Conservation (phyloP, 2,888 invertebrate species). For the Pristionchus arcanus region DNA sequence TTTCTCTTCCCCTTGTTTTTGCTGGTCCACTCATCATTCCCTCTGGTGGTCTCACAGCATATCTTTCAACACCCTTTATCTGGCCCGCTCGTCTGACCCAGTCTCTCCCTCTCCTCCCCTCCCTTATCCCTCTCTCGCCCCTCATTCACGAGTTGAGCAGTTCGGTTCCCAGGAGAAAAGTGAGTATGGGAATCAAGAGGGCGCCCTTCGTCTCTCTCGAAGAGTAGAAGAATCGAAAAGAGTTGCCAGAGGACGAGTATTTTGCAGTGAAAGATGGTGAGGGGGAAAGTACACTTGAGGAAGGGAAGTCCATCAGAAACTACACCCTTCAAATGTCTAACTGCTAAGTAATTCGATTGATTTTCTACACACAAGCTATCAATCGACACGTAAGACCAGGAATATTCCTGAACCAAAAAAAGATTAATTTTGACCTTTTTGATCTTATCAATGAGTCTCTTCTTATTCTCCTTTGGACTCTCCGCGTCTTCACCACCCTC, state of each 20-base stretch:
- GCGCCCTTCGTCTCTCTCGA: not conserved
- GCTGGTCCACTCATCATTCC: constrained; percentile 47
- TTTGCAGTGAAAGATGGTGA: constrained; percentile 30
- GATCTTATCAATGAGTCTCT: constrained; percentile 57
- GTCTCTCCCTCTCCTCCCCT: not conserved
- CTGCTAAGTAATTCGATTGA: not conserved
- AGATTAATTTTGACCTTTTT: constrained; percentile 3
- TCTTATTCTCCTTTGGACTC: constrained; percentile 63
- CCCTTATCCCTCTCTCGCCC: not conserved
- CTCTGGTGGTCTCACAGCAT: not conserved
- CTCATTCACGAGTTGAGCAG: constrained; percentile 41
- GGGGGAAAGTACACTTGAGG: constrained; percentile 25
- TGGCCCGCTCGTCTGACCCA: constrained; percentile 18
- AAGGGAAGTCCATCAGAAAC: not conserved
- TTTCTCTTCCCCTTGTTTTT: constrained; percentile 38
- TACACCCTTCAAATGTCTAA: not conserved
- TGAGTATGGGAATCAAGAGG: constrained; percentile 37
- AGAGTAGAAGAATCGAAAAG: constrained; percentile 19
- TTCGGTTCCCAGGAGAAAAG: constrained; percentile 44
- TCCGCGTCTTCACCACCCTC: constrained; percentile 61
- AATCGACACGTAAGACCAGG: not conserved
- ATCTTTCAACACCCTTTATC: constrained; percentile 51
- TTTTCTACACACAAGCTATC: too few species aligned
- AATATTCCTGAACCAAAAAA: not conserved
- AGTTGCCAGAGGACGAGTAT: not conserved